These are phyloP conservation scores for Excalfactoria chinensis DNA, from an alignment of 2,113 vertebrate genomes.

Conservation along the genomic window DNA sequence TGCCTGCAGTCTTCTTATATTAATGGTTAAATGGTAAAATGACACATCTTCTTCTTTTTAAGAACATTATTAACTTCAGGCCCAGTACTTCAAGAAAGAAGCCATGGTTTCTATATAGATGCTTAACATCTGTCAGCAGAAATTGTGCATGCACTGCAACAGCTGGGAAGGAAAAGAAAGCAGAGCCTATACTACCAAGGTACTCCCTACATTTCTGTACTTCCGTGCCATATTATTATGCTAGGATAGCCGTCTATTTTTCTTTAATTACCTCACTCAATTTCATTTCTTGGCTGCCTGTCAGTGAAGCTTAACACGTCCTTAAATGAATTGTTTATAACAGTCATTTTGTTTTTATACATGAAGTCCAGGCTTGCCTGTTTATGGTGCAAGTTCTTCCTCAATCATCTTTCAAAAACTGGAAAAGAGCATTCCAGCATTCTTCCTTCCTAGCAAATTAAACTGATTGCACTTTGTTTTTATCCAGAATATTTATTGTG, in stretches of 20 bases:
- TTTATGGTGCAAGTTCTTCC: background rate
- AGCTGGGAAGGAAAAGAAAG: background rate
- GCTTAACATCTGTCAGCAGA: background rate
- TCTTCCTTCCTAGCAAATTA: background rate
- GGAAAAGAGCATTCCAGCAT: background rate
- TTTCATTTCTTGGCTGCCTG: background rate
- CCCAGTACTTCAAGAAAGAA: background rate
- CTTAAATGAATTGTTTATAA: background rate
- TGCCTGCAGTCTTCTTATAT: background rate
- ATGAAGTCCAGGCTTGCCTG: background rate
- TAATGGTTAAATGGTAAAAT: too few relatives aligned
- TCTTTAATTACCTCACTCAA: background rate
- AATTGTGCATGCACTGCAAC: background rate
- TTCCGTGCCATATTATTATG: fast-evolving
- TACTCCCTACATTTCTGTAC: background rate
- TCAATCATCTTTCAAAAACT: background rate
- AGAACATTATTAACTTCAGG: background rate
- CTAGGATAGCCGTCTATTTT: background rate
- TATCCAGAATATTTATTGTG: background rate
- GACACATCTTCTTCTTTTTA: background rate
- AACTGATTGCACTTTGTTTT: background rate
- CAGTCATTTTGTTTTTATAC: background rate
- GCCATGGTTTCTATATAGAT: fast-evolving
- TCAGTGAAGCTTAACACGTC: background rate
- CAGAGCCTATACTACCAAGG: background rate